Base-by-base conservation (phyloP, 2,888 invertebrate species). In the Eupithecia abbreviata region DNA sequence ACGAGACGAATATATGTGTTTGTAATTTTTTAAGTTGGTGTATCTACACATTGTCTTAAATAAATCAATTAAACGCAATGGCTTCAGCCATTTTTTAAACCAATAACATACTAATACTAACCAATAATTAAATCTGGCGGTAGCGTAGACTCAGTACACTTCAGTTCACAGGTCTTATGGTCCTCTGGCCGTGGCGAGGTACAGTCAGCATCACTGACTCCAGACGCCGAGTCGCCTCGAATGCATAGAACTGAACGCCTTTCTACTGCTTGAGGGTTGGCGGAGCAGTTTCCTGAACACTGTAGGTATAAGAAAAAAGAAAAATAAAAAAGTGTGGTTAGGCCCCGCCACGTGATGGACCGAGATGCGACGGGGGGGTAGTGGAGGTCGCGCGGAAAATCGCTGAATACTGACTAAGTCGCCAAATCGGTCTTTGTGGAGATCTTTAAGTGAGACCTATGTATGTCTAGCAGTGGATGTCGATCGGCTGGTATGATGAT, bases 241-340 rank as follows among this genome's bases (percentile, higher is more conserved):
- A 94, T 90, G 81, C 96, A 95, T 77, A 95, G 94, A 12, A 95
- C 92, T 15, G 95, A 90, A 0, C 96, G 94, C 55, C 92, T 91
- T 80, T 96, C 95, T 1, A 93, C 84, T 55, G 90, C 71, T 45
- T 66, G 72, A 5, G 73, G 90, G 2, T 87, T 89, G 0, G 82
- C 66, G 0, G 89, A 82, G 82, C 95, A 95, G 75, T 92, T 91
- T 30, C 92, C 91, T 13, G 83, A 82, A 76, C 95, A 95, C 95
- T 95, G 83, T 30, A 30, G 30, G 30, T 41, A 71, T 30, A 30
- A 74, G 42, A 45, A 30, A 30, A 30, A 30, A 30, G 30, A 30
- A 30, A 30, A n/a, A n/a, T n/a, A n/a, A n/a, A n/a, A n/a, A n/a
- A 30, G 30, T 30, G 30, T 30, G 30, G 30, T 30, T 30, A 30